Evolutionary conservation across 2,797 vertebrate genomes (phyloP).

Genomic region (Macropodus opercularis): DNA sequence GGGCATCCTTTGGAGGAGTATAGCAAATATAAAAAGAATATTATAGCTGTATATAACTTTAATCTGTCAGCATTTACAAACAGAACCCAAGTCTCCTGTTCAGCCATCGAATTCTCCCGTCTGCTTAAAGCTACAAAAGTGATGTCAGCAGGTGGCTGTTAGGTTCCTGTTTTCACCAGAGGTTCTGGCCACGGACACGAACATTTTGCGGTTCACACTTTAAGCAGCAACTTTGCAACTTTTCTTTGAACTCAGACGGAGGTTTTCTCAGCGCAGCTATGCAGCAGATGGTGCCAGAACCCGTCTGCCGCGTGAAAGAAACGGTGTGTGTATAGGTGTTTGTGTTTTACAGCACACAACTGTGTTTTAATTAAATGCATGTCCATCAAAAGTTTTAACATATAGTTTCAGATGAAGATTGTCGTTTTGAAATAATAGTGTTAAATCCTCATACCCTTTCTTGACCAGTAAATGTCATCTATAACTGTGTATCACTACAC

Average conservation of each 20-base stretch:
- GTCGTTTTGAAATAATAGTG: constrained; percentile 36
- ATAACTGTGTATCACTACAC: constrained; percentile 39
- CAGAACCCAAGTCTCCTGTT: constrained; percentile 33
- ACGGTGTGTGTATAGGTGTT: constrained; percentile 45
- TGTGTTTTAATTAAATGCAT: constrained; percentile 65
- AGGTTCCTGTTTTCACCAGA: constrained; percentile 23
- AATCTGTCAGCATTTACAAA: constrained; percentile 55
- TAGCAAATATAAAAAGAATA: constrained; percentile 68
- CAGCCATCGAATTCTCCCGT: constrained; percentile 44
- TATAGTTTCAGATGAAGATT: constrained; percentile 45
- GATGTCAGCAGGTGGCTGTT: constrained; percentile 45
- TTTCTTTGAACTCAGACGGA: constrained; percentile 53
- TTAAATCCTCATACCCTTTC: constrained; percentile 21
- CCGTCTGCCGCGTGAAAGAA: too few relatives aligned
- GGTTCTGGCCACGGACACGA: constrained; percentile 35
- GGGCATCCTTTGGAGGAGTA: constrained; percentile 53
- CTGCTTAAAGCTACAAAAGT: constrained; percentile 67
- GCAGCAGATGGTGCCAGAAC: constrained; percentile 70
- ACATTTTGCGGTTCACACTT: constrained; percentile 45
- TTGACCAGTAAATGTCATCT: constrained; percentile 27
- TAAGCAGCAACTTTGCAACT: constrained; percentile 53
- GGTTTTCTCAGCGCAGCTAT: constrained; percentile 52
- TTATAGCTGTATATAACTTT: constrained; percentile 50
- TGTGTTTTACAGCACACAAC: constrained; percentile 65
- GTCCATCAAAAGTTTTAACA: constrained; percentile 61